Conservation (phyloP, 2,113 vertebrate genomes). For the Rhabdornis inornatus region DNA sequence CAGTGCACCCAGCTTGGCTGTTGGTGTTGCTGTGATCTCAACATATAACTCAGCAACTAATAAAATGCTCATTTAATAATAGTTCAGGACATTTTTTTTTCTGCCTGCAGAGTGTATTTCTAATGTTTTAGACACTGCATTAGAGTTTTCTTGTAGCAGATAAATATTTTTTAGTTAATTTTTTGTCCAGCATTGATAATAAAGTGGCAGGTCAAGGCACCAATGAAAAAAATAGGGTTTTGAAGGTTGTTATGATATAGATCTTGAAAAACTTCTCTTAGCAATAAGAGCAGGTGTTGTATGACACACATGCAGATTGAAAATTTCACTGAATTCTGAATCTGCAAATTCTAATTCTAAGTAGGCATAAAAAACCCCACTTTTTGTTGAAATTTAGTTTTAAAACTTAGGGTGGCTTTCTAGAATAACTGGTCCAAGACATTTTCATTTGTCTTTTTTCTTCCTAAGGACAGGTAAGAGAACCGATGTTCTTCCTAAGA, state of each 20-base stretch:
- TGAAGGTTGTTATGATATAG: background rate
- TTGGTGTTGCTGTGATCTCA: conserved; percentile 28
- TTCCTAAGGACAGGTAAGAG: background rate
- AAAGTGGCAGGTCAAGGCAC: background rate
- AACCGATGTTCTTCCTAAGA: background rate
- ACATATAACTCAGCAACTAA: background rate
- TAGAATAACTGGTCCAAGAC: background rate
- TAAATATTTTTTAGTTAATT: background rate
- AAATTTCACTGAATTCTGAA: background rate
- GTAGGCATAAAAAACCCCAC: background rate
- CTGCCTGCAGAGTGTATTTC: background rate
- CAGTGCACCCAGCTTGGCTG: background rate
- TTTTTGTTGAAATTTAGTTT: background rate
- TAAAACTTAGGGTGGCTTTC: background rate
- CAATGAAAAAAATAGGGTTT: background rate
- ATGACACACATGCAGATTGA: background rate
- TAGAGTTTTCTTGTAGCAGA: background rate
- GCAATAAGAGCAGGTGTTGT: background rate
- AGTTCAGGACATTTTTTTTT: background rate
- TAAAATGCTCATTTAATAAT: background rate
- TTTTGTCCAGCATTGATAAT: background rate
- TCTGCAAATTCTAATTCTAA: background rate
- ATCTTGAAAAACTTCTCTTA: background rate
- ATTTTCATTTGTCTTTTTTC: background rate
- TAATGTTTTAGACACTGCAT: background rate